phyloP scores from a whole-genome alignment of 1,140 invertebrate genomes.

The Pogonognathellus flavescens region DNA sequence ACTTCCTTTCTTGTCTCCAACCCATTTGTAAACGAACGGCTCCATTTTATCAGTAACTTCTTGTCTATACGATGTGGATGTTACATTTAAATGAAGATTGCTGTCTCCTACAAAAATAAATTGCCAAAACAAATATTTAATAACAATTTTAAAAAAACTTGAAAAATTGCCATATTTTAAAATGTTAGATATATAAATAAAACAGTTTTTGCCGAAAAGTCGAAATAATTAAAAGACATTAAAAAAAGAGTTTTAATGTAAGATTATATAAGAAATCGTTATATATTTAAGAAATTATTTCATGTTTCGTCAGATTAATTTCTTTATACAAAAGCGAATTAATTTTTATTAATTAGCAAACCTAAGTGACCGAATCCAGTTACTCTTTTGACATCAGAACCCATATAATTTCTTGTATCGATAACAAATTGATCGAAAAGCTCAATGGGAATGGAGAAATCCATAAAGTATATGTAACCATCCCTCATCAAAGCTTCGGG shows the following conservation, averaged over 20 bases:
- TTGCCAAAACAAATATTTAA: conserved; percentile 1
- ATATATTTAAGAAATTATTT: too few species aligned
- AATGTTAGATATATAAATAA: too few species aligned
- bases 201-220: too few species aligned
- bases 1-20: conserved; percentile 83
- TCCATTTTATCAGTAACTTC: conserved; percentile 83
- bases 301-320: too few species aligned
- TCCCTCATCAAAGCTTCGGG: conserved; percentile 82
- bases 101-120: conserved; percentile 79
- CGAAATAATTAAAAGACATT: too few species aligned
- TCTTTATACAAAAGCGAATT: too few species aligned
- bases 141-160: conserved; percentile 47
- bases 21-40: conserved; percentile 91
- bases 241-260: too few species aligned
- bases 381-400: conserved; percentile 14
- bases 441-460: conserved; percentile 87
- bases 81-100: conserved; percentile 92
- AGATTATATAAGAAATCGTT: too few species aligned
- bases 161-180: conserved; percentile 70
- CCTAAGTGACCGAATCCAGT: conserved; percentile 92
- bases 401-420: conserved; percentile 78
- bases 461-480: conserved; percentile 96
- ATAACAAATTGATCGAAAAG: conserved; percentile 87
- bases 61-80: conserved; percentile 78
- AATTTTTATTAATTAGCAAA: too few species aligned